phyloP scores from a whole-genome alignment of 2,797 vertebrate genomes.

The Malacoraja senta region DNA sequence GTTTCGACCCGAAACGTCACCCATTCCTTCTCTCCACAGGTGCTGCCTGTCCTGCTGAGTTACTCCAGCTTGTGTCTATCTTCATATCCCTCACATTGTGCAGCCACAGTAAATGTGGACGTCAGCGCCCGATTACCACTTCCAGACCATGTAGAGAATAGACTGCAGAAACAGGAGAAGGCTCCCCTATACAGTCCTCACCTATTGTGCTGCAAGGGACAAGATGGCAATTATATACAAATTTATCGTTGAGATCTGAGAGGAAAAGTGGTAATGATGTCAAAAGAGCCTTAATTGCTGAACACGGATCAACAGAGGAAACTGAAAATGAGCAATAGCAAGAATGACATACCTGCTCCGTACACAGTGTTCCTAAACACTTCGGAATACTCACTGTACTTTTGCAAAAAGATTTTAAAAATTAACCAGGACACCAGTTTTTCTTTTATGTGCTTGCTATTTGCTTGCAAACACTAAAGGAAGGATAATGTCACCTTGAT shows the following conservation, averaged over 20 bases:
- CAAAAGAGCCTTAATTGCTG: not conserved
- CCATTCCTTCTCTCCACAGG: no score
- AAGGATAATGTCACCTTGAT: not conserved
- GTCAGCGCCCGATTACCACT: not conserved
- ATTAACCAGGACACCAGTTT: constrained; percentile 19
- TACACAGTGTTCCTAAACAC: constrained; percentile 4
- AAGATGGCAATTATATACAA: not conserved
- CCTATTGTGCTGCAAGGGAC: no score
- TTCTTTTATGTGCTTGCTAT: not conserved
- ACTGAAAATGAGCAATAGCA: not conserved
- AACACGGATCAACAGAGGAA: not conserved
- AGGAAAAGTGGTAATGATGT: not conserved
- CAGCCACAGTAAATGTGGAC: not conserved
- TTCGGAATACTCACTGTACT: not conserved
- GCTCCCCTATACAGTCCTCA: no score
- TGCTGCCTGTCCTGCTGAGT: no score
- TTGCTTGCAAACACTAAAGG: not conserved
- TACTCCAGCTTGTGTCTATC: not conserved
- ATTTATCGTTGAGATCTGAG: not conserved
- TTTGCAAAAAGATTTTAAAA: not conserved
- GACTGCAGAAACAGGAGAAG: not conserved
- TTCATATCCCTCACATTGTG: not conserved
- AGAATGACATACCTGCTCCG: not conserved
- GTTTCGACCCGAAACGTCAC: no score
- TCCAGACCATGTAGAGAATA: not conserved